Percentiles rank a stretch among this genome's conserved stretches.
These are phyloP conservation scores for Helobdella robusta DNA, from an alignment of 2,888 invertebrate genomes.

Conservation along the genomic window DNA sequence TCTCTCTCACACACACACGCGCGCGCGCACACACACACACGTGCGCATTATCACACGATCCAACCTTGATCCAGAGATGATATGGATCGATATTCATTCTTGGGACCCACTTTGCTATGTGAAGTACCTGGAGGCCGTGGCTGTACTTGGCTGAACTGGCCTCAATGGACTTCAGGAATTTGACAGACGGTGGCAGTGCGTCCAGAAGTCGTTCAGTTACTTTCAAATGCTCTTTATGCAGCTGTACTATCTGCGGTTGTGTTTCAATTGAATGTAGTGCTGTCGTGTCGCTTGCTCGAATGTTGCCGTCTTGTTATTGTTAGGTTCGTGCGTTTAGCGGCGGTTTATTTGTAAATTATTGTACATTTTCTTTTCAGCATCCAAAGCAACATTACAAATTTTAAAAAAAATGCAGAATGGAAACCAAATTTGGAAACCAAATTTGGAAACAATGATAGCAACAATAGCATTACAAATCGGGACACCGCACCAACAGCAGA, in stretches of 20 bases:
- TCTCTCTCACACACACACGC: neutral
- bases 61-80: conserved; percentile 70
- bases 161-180: conserved; percentile 70
- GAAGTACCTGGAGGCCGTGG: conserved; percentile 64
- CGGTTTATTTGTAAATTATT: too few species aligned
- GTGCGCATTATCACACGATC: conserved; percentile 16
- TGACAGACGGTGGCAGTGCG: conserved; percentile 77
- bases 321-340: too few species aligned
- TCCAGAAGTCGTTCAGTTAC: conserved; percentile 73
- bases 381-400: too few species aligned
- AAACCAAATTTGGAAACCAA: too few species aligned
- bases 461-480: too few species aligned
- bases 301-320: too few species aligned
- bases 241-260: neutral
- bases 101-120: conserved; percentile 81
- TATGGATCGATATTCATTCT: conserved; percentile 73
- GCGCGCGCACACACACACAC: neutral
- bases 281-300: too few species aligned
- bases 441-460: too few species aligned
- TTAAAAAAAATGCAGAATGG: too few species aligned
- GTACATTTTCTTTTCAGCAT: too few species aligned
- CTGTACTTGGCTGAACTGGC: conserved; percentile 58
- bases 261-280: neutral
- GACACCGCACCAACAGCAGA: too few species aligned
- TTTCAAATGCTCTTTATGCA: conserved; percentile 81